Conservation (phyloP, 1,140 invertebrate genomes). For the Drosophila orosa region DNA sequence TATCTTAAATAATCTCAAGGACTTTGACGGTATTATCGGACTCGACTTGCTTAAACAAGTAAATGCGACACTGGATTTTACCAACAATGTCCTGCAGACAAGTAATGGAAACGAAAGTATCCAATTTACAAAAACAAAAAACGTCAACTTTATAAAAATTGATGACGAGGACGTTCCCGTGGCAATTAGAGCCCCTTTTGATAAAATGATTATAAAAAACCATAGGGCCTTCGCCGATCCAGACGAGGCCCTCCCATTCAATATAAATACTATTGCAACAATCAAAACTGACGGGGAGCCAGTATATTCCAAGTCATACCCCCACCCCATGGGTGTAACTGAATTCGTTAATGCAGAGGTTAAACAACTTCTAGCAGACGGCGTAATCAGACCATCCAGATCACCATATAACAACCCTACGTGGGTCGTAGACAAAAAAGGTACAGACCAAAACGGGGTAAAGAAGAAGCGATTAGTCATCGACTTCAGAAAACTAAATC, state of each 20-base stretch:
- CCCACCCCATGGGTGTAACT: too few species aligned
- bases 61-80: slow-evolving; percentile 13
- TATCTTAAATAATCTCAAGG: background rate
- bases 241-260: background rate
- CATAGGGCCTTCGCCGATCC: background rate
- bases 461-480: slow-evolving; percentile 5
- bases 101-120: slow-evolving; percentile 4
- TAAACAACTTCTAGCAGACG: too few species aligned
- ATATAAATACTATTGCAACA: background rate
- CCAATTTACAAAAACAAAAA: slow-evolving; percentile 8
- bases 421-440: slow-evolving; percentile 22
- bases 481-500: too few species aligned
- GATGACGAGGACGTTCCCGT: slow-evolving; percentile 17
- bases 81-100: background rate
- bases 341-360: slow-evolving; percentile 27
- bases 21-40: slow-evolving; percentile 15
- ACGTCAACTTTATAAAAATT: slow-evolving; percentile 13
- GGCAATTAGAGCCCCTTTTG: background rate
- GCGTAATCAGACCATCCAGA: too few species aligned
- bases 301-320: too few species aligned
- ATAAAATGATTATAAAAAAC: slow-evolving; percentile 2
- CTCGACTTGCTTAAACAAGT: slow-evolving; percentile 16
- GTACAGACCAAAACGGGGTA: background rate
- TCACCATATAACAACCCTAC: too few species aligned
- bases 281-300: slow-evolving; percentile 7